A percentile compares a stretch with the other conserved stretches of the same genome.
Evolutionary conservation across 64 coral and sea anemone species (phyloP).

Genomic region (Porites australiensis): DNA sequence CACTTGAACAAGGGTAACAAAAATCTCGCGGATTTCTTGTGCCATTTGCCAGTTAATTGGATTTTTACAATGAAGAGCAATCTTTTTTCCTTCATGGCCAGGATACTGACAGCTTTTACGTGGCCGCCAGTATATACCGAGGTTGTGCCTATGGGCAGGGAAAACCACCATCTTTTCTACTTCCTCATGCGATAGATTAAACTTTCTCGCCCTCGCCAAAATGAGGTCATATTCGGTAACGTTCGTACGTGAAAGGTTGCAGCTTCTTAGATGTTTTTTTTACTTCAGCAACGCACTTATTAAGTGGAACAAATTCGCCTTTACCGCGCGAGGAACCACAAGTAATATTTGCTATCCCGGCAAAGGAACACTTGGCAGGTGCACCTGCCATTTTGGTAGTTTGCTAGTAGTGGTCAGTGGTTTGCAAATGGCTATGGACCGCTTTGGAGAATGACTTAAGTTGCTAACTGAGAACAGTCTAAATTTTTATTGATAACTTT

Average conservation of each 20-base stretch:
- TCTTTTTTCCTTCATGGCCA: constrained; percentile 50
- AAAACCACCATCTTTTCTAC: constrained; percentile 27
- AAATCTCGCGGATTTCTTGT: constrained; percentile 24
- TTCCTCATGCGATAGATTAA: too few species aligned
- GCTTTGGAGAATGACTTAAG: not conserved
- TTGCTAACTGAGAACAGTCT: not conserved
- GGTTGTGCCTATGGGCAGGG: constrained; percentile 31
- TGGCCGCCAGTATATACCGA: constrained; percentile 49
- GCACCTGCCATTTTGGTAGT: not conserved
- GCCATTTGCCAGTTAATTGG: constrained; percentile 41
- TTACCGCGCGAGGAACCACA: too few species aligned
- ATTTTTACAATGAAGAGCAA: constrained; percentile 50
- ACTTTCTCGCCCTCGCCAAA: too few species aligned
- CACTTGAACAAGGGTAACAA: constrained; percentile 42
- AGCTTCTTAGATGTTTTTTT: too few species aligned
- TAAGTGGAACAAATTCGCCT: not conserved
- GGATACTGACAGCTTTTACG: constrained; percentile 54
- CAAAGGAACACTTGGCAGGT: not conserved
- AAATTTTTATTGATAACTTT: not conserved
- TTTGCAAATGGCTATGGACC: not conserved
- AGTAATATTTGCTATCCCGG: too few species aligned
- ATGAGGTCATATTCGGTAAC: too few species aligned
- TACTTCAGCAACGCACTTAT: not conserved
- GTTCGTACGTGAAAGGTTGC: too few species aligned
- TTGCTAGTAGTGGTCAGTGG: too few species aligned